A percentile compares a stretch with the other conserved stretches of the same genome.
Evolutionary conservation across 2,888 invertebrate species (phyloP).

Genomic region (Lycophotia porphyrea): DNA sequence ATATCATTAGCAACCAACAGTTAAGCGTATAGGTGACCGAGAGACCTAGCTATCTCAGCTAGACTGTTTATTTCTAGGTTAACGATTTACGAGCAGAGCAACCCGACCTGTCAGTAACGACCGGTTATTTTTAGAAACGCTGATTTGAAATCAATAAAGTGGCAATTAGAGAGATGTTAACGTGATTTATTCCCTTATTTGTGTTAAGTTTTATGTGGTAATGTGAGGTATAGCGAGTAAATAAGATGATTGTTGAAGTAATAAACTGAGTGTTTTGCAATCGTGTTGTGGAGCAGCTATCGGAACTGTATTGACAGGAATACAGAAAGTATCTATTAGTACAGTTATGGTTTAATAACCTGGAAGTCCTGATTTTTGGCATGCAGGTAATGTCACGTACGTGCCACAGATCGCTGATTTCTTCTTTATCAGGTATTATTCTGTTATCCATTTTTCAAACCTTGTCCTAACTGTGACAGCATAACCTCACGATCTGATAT

Average conservation of each 20-base stretch:
- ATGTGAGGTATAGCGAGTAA: conserved; percentile 1
- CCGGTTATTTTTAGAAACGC: conserved; percentile 43
- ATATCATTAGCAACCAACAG: conserved; percentile 45
- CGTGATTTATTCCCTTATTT: conserved; percentile 50
- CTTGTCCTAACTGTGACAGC: background rate
- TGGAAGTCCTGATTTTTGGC: background rate
- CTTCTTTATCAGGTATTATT: background rate
- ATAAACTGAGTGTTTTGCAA: background rate
- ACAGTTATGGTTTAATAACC: too few species aligned
- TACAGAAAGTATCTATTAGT: background rate
- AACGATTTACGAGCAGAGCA: conserved; percentile 54
- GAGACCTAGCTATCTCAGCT: conserved; percentile 61
- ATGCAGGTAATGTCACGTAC: background rate
- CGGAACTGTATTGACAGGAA: background rate
- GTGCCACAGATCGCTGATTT: background rate
- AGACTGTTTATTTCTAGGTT: conserved; percentile 60
- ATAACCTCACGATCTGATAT: background rate
- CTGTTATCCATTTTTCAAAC: too few species aligned
- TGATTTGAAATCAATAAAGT: conserved; percentile 61
- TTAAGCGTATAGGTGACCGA: conserved; percentile 51
- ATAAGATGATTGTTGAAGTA: background rate
- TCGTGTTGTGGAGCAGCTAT: background rate
- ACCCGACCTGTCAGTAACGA: conserved; percentile 46
- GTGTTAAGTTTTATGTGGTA: conserved; percentile 18
- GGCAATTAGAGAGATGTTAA: conserved; percentile 48